Evolutionary conservation across 1,140 invertebrate species (phyloP).

Genomic region (Plodia interpunctella): DNA sequence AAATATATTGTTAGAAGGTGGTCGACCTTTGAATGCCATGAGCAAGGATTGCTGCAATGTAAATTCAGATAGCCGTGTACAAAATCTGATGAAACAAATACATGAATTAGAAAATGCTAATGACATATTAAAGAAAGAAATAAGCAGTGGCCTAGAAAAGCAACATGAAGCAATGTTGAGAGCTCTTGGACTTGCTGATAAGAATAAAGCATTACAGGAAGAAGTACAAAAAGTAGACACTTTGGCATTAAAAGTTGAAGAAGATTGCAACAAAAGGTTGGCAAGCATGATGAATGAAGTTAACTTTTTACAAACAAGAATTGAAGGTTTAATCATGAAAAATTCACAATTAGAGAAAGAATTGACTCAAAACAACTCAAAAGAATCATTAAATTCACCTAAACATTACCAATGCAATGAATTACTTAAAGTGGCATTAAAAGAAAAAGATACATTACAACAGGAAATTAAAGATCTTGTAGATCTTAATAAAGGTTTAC

Average conservation of each 20-base stretch:
- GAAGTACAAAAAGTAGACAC: conserved; percentile 82
- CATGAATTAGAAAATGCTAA: conserved; percentile 75
- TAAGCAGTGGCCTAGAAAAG: conserved; percentile 78
- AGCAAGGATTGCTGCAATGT: conserved; percentile 78
- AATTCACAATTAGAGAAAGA: conserved; percentile 54
- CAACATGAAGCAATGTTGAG: conserved; percentile 86
- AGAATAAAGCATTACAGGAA: conserved; percentile 81
- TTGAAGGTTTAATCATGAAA: conserved; percentile 46
- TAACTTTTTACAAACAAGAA: conserved; percentile 48
- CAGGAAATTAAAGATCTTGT: conserved; percentile 61
- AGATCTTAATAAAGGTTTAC: conserved; percentile 60
- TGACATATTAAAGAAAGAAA: conserved; percentile 77
- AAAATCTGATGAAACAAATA: conserved; percentile 70
- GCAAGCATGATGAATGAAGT: conserved; percentile 49
- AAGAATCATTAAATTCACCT: conserved; percentile 26
- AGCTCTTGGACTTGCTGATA: conserved; percentile 81
- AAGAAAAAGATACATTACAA: conserved; percentile 55
- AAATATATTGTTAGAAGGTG: conserved; percentile 80
- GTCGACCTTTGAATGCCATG: conserved; percentile 76
- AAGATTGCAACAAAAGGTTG: conserved; percentile 78
- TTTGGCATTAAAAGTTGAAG: conserved; percentile 82
- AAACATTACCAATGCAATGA: conserved; percentile 38
- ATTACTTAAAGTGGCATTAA: conserved; percentile 35
- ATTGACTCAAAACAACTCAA: conserved; percentile 30
- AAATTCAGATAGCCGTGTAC: conserved; percentile 55